Conservation (phyloP, 2,888 invertebrate genomes). For the Autographa pulchrina region DNA sequence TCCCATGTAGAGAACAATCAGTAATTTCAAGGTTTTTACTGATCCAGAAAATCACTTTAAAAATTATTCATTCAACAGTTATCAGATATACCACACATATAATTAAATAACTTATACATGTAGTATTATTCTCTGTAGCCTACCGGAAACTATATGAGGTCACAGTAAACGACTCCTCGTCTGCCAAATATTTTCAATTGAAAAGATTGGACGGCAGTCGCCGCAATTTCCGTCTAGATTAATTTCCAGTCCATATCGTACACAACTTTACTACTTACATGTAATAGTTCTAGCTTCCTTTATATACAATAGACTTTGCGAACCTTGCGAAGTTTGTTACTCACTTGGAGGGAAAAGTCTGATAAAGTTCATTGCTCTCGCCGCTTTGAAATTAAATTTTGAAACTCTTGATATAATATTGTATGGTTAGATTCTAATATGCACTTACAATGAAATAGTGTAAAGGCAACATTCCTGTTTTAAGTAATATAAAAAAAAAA, state of each 20-base stretch:
- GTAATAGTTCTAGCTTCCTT: neutral
- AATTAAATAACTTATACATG: too few relatives aligned
- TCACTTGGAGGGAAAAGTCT: neutral
- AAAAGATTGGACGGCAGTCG: slow-evolving; percentile 2
- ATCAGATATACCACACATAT: too few relatives aligned
- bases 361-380: neutral
- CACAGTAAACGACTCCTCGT: neutral
- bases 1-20: too few relatives aligned
- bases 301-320: neutral
- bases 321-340: neutral
- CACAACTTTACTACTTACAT: slow-evolving; percentile 1
- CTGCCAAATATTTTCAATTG: slow-evolving; percentile 1
- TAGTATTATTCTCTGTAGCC: too few relatives aligned
- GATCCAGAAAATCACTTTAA: too few relatives aligned
- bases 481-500: too few relatives aligned
- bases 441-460: too few relatives aligned
- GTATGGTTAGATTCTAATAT: too few relatives aligned
- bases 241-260: slow-evolving; percentile 5
- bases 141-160: neutral
- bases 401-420: too few relatives aligned
- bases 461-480: too few relatives aligned
- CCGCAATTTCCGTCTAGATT: slow-evolving; percentile 3
- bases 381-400: neutral
- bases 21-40: too few relatives aligned
- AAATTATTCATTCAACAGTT: too few relatives aligned